A percentile compares a stretch with the other conserved stretches of the same genome.
Evolutionary conservation across 2,113 vertebrate species (phyloP).

Genomic region (Coptodon bakossiorum): DNA sequence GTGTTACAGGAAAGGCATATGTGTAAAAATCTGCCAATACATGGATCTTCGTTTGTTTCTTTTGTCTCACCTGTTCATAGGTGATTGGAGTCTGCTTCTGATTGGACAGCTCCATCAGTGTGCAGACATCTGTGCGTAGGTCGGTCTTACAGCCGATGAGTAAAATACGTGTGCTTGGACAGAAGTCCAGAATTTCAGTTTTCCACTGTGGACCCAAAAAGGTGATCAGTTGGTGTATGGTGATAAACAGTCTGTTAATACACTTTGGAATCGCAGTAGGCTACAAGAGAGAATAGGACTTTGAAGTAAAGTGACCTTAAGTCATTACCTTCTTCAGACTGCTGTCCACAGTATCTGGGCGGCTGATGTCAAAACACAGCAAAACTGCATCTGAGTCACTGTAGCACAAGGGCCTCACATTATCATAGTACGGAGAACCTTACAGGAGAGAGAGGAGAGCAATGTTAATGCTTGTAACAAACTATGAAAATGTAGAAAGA

Average conservation of each 20-base stretch:
- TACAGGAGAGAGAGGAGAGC: neutral
- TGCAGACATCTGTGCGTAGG: conserved; percentile 90
- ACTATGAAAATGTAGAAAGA: neutral
- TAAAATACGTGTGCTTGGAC: conserved; percentile 86
- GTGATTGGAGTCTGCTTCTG: conserved; percentile 90
- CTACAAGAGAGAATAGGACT: neutral
- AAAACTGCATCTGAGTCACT: conserved; percentile 92
- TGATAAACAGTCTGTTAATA: neutral
- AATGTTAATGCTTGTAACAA: neutral
- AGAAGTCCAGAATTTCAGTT: conserved; percentile 90
- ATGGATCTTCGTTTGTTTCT: fast-evolving
- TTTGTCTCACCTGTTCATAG: conserved; percentile 83
- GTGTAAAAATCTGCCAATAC: neutral
- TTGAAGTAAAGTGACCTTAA: neutral
- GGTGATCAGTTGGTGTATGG: neutral
- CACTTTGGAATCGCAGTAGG: fast-evolving
- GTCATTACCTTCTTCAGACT: conserved; percentile 86
- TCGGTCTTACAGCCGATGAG: conserved; percentile 94
- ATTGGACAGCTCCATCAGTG: conserved; percentile 91
- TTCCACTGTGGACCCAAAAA: conserved; percentile 79
- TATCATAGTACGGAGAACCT: conserved; percentile 97
- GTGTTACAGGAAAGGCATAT: fast-evolving
- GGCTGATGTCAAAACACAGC: conserved; percentile 93
- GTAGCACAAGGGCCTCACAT: conserved; percentile 94
- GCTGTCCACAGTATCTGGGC: conserved; percentile 87